These are phyloP conservation scores for Drosophila busckii DNA, from an alignment of 1,140 invertebrate species.

Conservation along the genomic window DNA sequence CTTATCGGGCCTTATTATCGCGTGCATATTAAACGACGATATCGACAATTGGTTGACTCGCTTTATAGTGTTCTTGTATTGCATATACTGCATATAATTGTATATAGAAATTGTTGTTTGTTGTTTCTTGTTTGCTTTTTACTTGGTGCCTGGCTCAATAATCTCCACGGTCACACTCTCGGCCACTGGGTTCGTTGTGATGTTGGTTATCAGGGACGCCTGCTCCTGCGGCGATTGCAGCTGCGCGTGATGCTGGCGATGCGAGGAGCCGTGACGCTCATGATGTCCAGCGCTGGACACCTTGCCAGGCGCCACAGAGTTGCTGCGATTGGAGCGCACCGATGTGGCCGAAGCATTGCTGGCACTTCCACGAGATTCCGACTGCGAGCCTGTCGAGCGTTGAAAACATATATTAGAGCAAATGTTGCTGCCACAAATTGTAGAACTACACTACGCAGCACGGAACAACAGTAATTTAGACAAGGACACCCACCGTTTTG, in stretches of 20 bases:
- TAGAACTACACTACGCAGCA: conserved; percentile 15
- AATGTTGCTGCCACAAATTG: not conserved
- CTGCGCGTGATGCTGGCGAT: conserved; percentile 47
- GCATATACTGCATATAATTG: conserved; percentile 3
- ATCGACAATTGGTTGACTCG: conserved; percentile 20
- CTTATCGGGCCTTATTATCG: conserved; percentile 47
- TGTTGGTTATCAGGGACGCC: conserved; percentile 70
- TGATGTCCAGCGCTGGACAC: conserved; percentile 43
- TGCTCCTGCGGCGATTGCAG: conserved; percentile 57
- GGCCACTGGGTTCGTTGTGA: conserved; percentile 75
- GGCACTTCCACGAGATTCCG: conserved; percentile 61
- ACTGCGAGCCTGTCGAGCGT: conserved; percentile 42
- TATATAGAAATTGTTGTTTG: conserved; percentile 9
- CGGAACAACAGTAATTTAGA: conserved; percentile 15
- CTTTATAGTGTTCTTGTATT: conserved; percentile 4
- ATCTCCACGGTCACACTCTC: conserved; percentile 77
- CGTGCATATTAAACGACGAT: conserved; percentile 60
- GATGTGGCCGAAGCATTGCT: conserved; percentile 73
- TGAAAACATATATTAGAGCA: conserved; percentile 4
- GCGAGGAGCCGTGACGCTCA: conserved; percentile 65
- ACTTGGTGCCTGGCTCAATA: conserved; percentile 63
- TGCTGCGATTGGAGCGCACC: conserved; percentile 72
- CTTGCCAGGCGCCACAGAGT: conserved; percentile 72
- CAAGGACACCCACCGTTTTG: not conserved
- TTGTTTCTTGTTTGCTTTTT: conserved; percentile 2